These are phyloP conservation scores for Marmota flaviventris DNA, from an alignment of 2,113 vertebrate species.

Conservation along the genomic window DNA sequence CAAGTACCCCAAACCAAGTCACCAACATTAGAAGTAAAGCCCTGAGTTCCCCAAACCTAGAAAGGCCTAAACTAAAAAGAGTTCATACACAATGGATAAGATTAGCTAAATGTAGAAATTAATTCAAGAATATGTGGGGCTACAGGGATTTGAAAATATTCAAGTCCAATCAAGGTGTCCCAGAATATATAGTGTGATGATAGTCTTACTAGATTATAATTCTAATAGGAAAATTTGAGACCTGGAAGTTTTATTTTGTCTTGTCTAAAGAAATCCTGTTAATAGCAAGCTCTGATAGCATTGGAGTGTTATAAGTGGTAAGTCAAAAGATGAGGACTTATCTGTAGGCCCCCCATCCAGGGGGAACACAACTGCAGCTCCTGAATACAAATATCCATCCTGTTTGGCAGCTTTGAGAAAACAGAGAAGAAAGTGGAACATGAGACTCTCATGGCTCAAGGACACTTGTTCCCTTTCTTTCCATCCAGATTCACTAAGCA, in stretches of 20 bases:
- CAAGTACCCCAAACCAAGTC: not conserved
- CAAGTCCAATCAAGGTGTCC: not conserved
- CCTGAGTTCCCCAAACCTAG: not conserved
- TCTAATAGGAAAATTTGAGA: not conserved
- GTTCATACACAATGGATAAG: conserved; percentile 14
- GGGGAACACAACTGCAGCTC: not conserved
- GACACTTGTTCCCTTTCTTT: not conserved
- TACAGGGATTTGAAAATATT: not conserved
- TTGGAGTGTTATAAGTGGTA: not conserved
- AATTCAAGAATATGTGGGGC: not conserved
- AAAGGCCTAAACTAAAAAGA: conserved; percentile 26
- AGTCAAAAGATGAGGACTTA: not conserved
- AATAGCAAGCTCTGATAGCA: not conserved
- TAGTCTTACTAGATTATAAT: not conserved
- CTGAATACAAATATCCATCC: not conserved
- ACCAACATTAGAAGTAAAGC: conserved; percentile 16
- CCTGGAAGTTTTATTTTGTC: not conserved
- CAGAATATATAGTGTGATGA: not conserved
- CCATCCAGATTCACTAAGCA: no score
- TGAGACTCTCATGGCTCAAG: not conserved
- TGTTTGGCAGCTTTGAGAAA: not conserved
- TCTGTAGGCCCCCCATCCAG: no score
- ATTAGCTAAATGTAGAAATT: conserved; percentile 21
- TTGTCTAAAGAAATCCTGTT: not conserved
- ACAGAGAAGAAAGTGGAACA: no score